Conservation (phyloP, 2,113 vertebrate species). For the Poeciliopsis occidentalis region DNA sequence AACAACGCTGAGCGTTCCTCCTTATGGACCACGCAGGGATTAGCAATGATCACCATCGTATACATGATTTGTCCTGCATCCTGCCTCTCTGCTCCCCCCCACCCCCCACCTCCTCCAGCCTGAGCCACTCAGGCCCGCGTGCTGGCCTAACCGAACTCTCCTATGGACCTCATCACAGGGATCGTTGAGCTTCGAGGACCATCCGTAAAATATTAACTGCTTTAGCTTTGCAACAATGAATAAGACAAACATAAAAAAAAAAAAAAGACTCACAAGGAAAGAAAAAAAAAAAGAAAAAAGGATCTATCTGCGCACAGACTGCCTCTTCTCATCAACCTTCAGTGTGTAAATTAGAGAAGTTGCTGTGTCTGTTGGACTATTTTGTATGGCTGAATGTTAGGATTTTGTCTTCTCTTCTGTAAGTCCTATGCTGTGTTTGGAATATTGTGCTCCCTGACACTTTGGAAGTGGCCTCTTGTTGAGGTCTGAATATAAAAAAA, state of each 20-base stretch:
- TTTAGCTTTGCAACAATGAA: constrained; percentile 79
- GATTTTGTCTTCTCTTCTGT: constrained; percentile 72
- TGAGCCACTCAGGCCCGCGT: constrained; percentile 42
- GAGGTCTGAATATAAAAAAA: constrained; percentile 67
- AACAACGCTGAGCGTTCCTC: constrained; percentile 14
- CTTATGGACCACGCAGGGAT: constrained; percentile 57
- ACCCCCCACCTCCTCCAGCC: constrained; percentile 42
- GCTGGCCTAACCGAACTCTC: constrained; percentile 41
- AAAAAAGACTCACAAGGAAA: constrained; percentile 13
- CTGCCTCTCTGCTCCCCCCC: constrained; percentile 38
- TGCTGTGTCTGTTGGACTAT: constrained; percentile 54
- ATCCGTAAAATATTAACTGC: constrained; percentile 69
- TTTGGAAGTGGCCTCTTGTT: constrained; percentile 77
- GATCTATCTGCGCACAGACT: constrained; percentile 65
- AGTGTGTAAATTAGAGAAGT: constrained; percentile 59
- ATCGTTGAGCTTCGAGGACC: constrained; percentile 62
- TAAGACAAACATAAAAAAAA: constrained; percentile 33
- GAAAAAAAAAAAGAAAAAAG: constrained; percentile 51
- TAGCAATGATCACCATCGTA: constrained; percentile 38
- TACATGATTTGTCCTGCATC: constrained; percentile 55
- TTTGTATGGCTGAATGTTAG: constrained; percentile 79
- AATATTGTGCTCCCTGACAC: constrained; percentile 75
- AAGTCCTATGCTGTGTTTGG: constrained; percentile 77
- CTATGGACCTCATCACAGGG: constrained; percentile 60
- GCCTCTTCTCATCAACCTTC: constrained; percentile 69